Base-by-base conservation (phyloP, 2,113 vertebrate genomes). In the Pseudolaguvia tuberculata region DNA sequence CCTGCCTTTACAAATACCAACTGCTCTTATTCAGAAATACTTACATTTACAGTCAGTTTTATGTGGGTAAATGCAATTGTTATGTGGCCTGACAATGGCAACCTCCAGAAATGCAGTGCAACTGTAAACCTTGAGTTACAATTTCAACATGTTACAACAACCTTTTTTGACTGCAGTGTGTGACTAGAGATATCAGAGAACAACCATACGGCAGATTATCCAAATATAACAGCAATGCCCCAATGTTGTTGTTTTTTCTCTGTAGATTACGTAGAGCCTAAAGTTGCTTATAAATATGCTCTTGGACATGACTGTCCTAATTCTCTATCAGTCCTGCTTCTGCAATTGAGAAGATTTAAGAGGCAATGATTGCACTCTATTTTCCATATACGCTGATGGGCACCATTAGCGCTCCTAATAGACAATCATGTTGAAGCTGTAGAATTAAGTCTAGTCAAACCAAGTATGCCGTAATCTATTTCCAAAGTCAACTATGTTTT, bases 341-440 rank as follows among this genome's bases (percentile, higher is more conserved):
- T 13, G 29, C 72, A 65, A 65, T 13, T 18, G 15, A 39, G 35
- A 21, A 65, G 50, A 53, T 74, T 55, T 53, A 74, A 53, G 48
- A 48, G 72, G 59, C 50, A 74, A 65, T 74, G 45, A 74, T 39
- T 35, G 71, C 56, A 9, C 27, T 21, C 48, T 35, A 55, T 53
- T 25, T 74, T 35, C 50, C 58, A 5, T 31, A 27, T 51, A 11
- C 8, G 10, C 20, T 39, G 39, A 65, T 63, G 48, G 62, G 58
- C 52, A 4, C 29, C 48, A 52, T 63, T 73, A 65, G 59, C 21
- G 2, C 17, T 35, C 11, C 48, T 65, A 51, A 65, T 17, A 20
- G 18, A 27, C 27, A 51, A 9, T 31, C n/a, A 35, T 52, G 14
- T 39, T 23, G 45, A 27, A 20, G 56, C 50, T 51, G 35, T 21